Evolutionary conservation across 2,888 invertebrate species (phyloP), one percentile per base, ranked within the genome.

Genomic region (Spodoptera picta): DNA sequence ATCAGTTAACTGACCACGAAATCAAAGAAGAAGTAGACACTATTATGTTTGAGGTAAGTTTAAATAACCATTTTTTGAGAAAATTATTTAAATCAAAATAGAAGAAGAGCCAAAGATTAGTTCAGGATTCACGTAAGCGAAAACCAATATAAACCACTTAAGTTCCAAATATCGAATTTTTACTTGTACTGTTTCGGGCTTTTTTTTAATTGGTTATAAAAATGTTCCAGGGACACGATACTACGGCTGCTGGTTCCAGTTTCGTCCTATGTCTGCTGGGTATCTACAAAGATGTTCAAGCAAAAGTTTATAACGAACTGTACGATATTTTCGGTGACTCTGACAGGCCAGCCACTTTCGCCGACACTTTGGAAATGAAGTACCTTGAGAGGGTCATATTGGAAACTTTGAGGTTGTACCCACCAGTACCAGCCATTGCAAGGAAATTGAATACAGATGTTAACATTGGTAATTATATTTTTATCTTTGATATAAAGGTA

Each of bases 11-110:
- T 46, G 97, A 98, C 73, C 95, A 96, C 73, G 97, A 98, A 92
- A 97, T 98, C 73, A 97, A 97, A 88, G 97, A 98, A 87, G 97
- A 98, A 93, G 97, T 97, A 0, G 97, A 97, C 82, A 97, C 97
- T 0, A 98, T 98, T 67, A 98, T 98, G 98, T 98, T 98, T 86
- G 97, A 98, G 96, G 97, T 96, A 86, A 74, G 19, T 23, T 24
- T 51, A 7, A 14, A 14, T 41, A 27, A 19, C 19, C 19, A 19
- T 19, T 19, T 19, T 19, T 19, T 2, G 19, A 19, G 19, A 19
- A 19, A 19, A 19, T 19, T 19, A 19, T 19, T 19, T 19, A 1
- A 19, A 19, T 19, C 1, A 19, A 19, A 19, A 2, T n/a, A n/a
- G 1, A 19, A 19, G 19, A 19, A 19, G 19, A 19, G 1, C 19